Percentiles rank a stretch among this genome's conserved stretches.
Evolutionary conservation across 2,113 vertebrate genomes (phyloP).

Genomic region (Dicentrarchus labrax): DNA sequence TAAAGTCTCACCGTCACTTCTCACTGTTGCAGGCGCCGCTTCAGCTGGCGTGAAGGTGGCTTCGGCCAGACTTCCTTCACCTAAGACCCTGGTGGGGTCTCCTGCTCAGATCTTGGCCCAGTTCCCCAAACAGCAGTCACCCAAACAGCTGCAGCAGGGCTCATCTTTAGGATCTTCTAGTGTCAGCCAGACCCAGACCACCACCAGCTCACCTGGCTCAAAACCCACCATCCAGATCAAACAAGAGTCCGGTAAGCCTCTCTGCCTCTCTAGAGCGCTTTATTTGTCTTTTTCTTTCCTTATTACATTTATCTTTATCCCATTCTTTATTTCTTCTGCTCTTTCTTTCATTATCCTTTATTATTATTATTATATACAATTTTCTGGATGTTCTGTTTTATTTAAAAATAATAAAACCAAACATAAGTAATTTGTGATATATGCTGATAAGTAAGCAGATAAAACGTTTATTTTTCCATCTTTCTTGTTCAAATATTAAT

Average conservation of each 20-base stretch:
- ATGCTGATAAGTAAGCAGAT: too few relatives aligned
- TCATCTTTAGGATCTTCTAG: constrained; percentile 77
- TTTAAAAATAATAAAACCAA: too few relatives aligned
- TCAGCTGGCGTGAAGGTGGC: constrained; percentile 93
- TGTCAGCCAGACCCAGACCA: constrained; percentile 81
- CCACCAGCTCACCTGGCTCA: constrained; percentile 84
- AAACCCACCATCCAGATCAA: constrained; percentile 99
- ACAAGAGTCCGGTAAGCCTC: constrained; percentile 92
- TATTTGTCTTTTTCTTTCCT: too few relatives aligned
- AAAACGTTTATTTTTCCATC: too few relatives aligned
- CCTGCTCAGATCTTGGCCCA: constrained; percentile 95
- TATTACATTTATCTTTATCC: too few relatives aligned
- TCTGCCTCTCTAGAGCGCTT: too few relatives aligned
- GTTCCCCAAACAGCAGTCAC: constrained; percentile 94
- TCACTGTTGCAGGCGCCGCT: constrained; percentile 81
- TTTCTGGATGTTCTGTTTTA: too few relatives aligned
- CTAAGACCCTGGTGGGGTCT: constrained; percentile 91
- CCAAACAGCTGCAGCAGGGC: constrained; percentile 87
- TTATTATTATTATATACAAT: too few relatives aligned
- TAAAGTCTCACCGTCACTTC: not conserved
- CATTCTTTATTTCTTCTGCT: too few relatives aligned
- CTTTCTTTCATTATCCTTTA: too few relatives aligned
- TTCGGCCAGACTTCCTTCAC: constrained; percentile 92
- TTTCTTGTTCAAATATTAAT: too few relatives aligned
- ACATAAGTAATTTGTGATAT: too few relatives aligned